Base-by-base conservation (phyloP, 1,140 invertebrate species). In the Eubasilissa regina region DNA sequence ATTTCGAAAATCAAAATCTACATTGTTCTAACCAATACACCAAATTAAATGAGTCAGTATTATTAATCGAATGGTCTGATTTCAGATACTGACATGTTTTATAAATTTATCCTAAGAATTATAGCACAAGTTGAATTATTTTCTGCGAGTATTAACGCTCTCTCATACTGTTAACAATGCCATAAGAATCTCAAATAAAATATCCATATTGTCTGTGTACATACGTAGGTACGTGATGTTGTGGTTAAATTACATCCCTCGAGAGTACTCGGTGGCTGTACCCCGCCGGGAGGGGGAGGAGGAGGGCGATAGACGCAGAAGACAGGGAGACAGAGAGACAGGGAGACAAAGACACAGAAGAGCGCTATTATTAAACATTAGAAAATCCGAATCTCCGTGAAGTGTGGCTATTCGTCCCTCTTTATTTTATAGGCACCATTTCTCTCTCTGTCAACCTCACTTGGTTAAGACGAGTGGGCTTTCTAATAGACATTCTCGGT, bases 331-430 rank as follows among this genome's bases (percentile, higher is more conserved):
- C 51, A 48, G 25, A 48, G 15, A 45, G 60, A 44, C 8, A 66
- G 8, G 21, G 0, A 21, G 53, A 4, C n/a, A 8, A 6, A 19
- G 44, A 21, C 47, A 73, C 53, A 73, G 53, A 51, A 17, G 56
- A 47, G 73, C 48, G 77, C 68, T 55, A 79, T 79, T 79, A 79
- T 79, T 79, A 79, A 74, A 79, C 77, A 79, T 79, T 79, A 79
- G 77, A 79, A 44, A 74, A 79, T 79, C 55, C 70, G 64, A 79
- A 74, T 73, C 68, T 73, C 77, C 77, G 17, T 44, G 35, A 56
- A 79, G 77, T 64, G 51, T 25, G 53, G 43, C 68, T 43, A 79
- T 79, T 73, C 58, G 62, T 79, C 43, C 77, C 74, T 64, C 77
- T 79, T 79, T 79, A 60, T 70, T 79, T 79, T 79, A 79, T 79